Evolutionary conservation across 1,140 invertebrate species (phyloP).

Genomic region (Diprion similis): DNA sequence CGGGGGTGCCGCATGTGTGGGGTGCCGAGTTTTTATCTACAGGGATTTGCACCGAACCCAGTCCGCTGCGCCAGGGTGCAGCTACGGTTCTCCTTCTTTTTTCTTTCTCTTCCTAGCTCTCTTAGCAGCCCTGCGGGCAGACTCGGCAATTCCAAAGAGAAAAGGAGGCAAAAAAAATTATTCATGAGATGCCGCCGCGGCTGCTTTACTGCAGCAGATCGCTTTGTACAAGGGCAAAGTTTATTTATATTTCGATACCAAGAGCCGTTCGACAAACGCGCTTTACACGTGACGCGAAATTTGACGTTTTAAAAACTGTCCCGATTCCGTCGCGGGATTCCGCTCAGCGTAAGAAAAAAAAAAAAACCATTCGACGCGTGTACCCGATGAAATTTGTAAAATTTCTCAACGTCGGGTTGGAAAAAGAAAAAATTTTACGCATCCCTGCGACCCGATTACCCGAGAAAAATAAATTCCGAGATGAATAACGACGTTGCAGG

Average conservation of each 20-base stretch:
- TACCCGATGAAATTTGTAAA: too few relatives aligned
- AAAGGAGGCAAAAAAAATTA: constrained; percentile 38
- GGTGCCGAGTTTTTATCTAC: constrained; percentile 53
- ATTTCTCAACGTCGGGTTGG: too few relatives aligned
- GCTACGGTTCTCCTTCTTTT: background rate
- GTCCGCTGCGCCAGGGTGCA: constrained; percentile 50
- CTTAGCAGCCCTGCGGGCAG: background rate
- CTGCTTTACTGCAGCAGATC: constrained; percentile 21
- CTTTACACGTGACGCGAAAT: too few relatives aligned
- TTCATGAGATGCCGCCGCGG: constrained; percentile 57
- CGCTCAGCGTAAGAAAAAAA: too few relatives aligned
- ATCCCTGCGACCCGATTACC: too few relatives aligned
- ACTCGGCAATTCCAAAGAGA: too few relatives aligned
- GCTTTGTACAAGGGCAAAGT: background rate
- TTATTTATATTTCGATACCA: background rate
- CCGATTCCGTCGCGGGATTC: too few relatives aligned
- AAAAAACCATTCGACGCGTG: background rate
- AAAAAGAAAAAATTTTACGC: too few relatives aligned
- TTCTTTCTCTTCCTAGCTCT: background rate
- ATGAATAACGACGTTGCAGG: constrained; percentile 37
- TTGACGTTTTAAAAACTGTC: too few relatives aligned
- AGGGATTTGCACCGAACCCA: constrained; percentile 52
- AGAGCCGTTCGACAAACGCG: background rate
- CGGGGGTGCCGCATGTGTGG: constrained; percentile 39
- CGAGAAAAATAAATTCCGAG: constrained; percentile 25